phyloP scores from a whole-genome alignment of 30 jellyfish, hydroid and myxozoan genomes.

The Hydractinia echinata region DNA sequence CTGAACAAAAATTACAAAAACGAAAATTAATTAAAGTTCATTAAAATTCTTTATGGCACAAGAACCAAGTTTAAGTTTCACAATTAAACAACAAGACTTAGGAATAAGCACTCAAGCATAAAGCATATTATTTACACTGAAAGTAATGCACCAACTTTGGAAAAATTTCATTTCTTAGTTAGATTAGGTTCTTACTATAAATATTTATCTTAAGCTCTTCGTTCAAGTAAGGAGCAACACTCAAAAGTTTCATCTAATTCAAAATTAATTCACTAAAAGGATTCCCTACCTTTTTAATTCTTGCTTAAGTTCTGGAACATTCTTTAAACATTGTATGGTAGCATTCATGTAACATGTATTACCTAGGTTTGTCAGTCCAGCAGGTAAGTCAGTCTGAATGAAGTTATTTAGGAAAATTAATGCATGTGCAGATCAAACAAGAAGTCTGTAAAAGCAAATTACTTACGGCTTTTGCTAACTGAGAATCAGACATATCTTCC shows the following conservation, averaged over 20 bases:
- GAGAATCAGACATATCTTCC: conserved; percentile 88
- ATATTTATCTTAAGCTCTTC: too few species aligned
- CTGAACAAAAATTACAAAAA: conserved; percentile 29
- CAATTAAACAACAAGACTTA: too few species aligned
- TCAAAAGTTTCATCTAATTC: too few species aligned
- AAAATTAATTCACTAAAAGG: background rate
- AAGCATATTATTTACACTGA: too few species aligned
- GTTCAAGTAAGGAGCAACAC: too few species aligned
- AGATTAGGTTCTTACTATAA: too few species aligned
- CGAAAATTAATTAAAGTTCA: background rate
- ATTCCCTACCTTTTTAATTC: conserved; percentile 52
- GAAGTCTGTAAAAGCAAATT: conserved; percentile 3
- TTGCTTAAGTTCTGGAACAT: conserved; percentile 75
- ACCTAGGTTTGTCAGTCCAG: conserved; percentile 88
- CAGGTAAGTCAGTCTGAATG: conserved; percentile 65
- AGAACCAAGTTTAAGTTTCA: too few species aligned
- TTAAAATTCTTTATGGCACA: background rate
- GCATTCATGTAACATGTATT: conserved; percentile 98
- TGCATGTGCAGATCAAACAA: background rate
- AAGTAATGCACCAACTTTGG: too few species aligned
- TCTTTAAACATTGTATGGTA: conserved; percentile 79
- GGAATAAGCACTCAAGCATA: too few species aligned
- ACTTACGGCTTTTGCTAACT: conserved; percentile 78
- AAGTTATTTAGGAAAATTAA: background rate
- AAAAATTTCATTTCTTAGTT: too few species aligned